Evolutionary conservation across 1,140 invertebrate genomes (phyloP).

Genomic region (Sycophila sp.): DNA sequence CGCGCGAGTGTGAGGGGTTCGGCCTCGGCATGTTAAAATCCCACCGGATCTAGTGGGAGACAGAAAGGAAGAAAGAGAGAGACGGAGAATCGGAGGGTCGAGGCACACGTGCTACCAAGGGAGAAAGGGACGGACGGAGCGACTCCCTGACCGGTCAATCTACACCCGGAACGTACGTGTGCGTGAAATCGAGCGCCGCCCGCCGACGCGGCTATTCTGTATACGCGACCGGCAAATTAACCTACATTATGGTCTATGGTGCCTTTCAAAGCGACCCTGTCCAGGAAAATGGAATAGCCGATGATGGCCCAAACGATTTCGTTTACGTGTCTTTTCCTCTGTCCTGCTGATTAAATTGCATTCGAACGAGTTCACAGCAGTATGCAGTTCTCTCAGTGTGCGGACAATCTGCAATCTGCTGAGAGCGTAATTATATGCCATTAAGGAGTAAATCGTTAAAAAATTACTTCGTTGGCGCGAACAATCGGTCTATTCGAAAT

Average conservation of each 20-base stretch:
- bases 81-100: neutral
- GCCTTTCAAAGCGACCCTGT: neutral
- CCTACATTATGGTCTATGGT: neutral
- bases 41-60: neutral
- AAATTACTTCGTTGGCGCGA: no score
- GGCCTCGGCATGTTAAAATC: constrained; percentile 12
- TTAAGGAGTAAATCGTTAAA: no score
- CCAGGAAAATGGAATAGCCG: neutral
- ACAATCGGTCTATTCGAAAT: no score
- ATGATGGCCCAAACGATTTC: neutral
- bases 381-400: no score
- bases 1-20: constrained; percentile 8
- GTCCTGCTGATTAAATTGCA: no score
- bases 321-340: neutral
- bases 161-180: neutral
- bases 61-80: neutral
- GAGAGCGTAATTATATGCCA: no score
- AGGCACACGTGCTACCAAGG: no score
- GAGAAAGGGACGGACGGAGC: no score
- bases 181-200: constrained; percentile 1
- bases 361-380: no score
- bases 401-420: no score
- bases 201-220: neutral
- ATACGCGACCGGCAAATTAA: constrained; percentile 14
- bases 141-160: neutral